A percentile compares a stretch with the other conserved stretches of the same genome.
phyloP scores from a whole-genome alignment of 2,888 invertebrate genomes.

The Acanthosepion lycidas region DNA sequence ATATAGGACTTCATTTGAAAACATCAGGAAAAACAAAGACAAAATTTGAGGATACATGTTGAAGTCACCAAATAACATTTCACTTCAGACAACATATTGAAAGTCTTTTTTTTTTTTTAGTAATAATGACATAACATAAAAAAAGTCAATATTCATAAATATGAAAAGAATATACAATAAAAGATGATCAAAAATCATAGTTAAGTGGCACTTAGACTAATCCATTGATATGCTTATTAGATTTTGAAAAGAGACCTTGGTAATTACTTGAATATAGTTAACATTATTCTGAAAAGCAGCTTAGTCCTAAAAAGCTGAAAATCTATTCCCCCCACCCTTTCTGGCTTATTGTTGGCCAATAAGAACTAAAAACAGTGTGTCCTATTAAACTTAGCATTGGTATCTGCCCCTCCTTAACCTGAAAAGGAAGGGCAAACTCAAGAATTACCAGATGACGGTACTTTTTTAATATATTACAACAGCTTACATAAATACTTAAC shows the following conservation, averaged over 20 bases:
- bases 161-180: not conserved
- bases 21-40: no score
- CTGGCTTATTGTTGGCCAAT: not conserved
- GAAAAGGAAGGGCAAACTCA: not conserved
- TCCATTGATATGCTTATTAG: conserved; percentile 2
- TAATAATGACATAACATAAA: no score
- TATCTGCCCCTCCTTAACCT: not conserved
- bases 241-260: not conserved
- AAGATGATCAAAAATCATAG: not conserved
- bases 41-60: no score
- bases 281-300: not conserved
- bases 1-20: no score
- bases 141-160: no score
- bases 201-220: not conserved
- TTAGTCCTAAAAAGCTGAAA: not conserved
- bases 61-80: no score
- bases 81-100: no score
- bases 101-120: no score
- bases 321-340: not conserved
- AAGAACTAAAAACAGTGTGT: not conserved
- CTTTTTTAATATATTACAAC: no score
- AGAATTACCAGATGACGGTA: not conserved
- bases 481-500: no score
- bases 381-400: not conserved
- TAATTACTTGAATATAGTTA: not conserved